These are phyloP conservation scores for Noctua janthina DNA, from an alignment of 2,888 invertebrate genomes.

Conservation along the genomic window DNA sequence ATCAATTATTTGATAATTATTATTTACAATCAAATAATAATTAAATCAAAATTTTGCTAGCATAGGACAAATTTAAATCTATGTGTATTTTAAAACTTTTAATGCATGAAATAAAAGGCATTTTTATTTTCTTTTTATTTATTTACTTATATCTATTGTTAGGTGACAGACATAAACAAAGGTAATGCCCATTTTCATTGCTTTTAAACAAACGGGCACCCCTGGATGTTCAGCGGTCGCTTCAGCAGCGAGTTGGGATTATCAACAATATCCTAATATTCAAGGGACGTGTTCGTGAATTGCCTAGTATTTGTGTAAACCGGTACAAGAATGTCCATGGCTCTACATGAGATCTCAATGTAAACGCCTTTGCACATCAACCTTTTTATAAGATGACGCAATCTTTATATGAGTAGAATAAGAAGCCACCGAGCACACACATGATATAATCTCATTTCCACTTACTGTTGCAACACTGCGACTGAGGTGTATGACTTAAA, in stretches of 20 bases:
- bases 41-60: no score
- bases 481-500: background rate
- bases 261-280: background rate
- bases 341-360: constrained; percentile 10
- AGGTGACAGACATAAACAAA: background rate
- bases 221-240: background rate
- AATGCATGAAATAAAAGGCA: no score
- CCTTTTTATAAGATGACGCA: constrained; percentile 11
- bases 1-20: background rate
- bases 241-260: background rate
- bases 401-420: constrained; percentile 2
- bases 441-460: constrained; percentile 46
- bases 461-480: constrained; percentile 15
- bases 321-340: background rate
- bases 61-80: no score
- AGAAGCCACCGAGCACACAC: constrained; percentile 1
- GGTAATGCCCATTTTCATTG: background rate
- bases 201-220: background rate
- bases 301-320: background rate
- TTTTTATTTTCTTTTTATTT: no score
- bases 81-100: no score
- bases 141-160: background rate
- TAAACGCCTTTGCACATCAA: background rate
- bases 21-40: no score
- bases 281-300: background rate